Conservation (phyloP, 2,113 vertebrate species). For the Mohoua ochrocephala region DNA sequence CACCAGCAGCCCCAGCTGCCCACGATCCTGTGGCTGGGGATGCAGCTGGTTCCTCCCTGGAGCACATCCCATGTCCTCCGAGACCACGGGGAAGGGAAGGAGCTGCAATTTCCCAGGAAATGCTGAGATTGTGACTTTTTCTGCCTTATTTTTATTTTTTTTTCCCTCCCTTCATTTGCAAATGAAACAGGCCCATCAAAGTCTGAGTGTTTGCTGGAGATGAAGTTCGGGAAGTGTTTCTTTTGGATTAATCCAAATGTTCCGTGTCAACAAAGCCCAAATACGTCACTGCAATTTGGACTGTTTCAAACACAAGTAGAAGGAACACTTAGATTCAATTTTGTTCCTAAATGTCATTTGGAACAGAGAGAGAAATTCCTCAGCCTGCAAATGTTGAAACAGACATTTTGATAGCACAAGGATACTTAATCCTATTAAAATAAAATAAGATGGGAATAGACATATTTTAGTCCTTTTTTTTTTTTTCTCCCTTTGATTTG, state of each 20-base stretch:
- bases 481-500: neutral
- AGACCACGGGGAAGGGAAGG: neutral
- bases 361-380: conserved; percentile 48
- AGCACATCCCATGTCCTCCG: neutral
- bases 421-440: conserved; percentile 45
- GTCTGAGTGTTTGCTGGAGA: neutral
- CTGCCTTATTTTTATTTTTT: no score
- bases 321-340: conserved; percentile 28
- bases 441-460: neutral
- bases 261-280: conserved; percentile 39
- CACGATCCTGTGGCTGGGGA: neutral
- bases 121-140: neutral
- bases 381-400: conserved; percentile 14
- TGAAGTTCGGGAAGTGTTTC: conserved; percentile 2
- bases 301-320: conserved; percentile 14
- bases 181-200: neutral
- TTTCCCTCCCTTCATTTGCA: neutral
- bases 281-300: conserved; percentile 17
- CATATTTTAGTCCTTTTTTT: neutral
- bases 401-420: conserved; percentile 30
- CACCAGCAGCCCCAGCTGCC: neutral
- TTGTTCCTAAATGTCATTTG: conserved; percentile 41
- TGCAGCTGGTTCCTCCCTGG: neutral
- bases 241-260: conserved; percentile 21
- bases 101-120: neutral